These are phyloP conservation scores for Cacatua alba DNA, from an alignment of 2,113 vertebrate species.

Conservation along the genomic window DNA sequence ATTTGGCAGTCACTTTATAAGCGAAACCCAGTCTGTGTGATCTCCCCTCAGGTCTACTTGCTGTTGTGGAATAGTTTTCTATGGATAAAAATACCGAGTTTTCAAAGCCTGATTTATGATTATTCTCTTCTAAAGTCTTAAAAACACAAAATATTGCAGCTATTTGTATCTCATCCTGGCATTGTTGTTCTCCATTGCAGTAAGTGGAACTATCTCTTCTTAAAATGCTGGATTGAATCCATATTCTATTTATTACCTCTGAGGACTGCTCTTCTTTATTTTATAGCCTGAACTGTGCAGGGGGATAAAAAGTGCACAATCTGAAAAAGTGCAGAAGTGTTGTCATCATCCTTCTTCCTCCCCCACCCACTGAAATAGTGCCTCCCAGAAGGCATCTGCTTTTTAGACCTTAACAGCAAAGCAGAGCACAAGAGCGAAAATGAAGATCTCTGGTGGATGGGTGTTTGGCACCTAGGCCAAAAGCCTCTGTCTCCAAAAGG, in stretches of 20 bases:
- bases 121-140: slow-evolving; percentile 36
- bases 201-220: slow-evolving; percentile 50
- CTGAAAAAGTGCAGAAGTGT: not conserved
- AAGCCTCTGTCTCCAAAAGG: not conserved
- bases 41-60: not conserved
- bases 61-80: not conserved
- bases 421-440: not conserved
- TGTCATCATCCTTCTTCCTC: not conserved
- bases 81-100: not conserved
- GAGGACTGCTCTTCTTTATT: slow-evolving; percentile 20
- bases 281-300: not conserved
- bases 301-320: not conserved
- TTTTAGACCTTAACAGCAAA: not conserved
- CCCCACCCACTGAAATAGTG: not conserved
- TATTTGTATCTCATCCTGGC: slow-evolving; percentile 47
- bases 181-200: slow-evolving; percentile 31
- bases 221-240: slow-evolving; percentile 26
- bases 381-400: not conserved
- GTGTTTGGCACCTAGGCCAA: not conserved
- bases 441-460: not conserved
- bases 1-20: not conserved
- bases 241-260: slow-evolving; percentile 51
- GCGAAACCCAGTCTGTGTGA: not conserved
- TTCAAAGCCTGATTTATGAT: slow-evolving; percentile 35
- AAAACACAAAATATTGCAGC: slow-evolving; percentile 43